These are phyloP conservation scores for Emydocephalus ijimae DNA, from an alignment of 2,113 vertebrate species.

Conservation along the genomic window DNA sequence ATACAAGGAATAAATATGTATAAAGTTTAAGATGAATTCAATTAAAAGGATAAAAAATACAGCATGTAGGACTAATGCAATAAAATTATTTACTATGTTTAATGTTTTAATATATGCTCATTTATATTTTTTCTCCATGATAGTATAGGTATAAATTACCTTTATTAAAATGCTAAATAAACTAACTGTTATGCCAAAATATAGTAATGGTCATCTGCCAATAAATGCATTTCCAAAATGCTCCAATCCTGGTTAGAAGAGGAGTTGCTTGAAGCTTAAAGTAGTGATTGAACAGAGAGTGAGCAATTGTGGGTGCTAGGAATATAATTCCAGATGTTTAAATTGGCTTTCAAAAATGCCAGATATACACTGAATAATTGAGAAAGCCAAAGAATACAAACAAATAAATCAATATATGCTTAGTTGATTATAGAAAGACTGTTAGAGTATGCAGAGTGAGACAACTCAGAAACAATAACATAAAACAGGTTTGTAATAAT, in stretches of 20 bases:
- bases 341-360: neutral
- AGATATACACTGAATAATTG: neutral
- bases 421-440: neutral
- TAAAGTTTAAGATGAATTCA: neutral
- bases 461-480: no score
- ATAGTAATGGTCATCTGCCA: neutral
- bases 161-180: neutral
- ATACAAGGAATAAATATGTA: neutral
- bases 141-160: neutral
- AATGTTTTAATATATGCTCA: neutral
- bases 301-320: neutral
- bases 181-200: neutral
- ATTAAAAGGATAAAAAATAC: neutral
- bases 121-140: neutral
- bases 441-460: no score
- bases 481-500: no score
- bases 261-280: neutral
- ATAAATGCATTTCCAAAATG: no score
- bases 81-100: neutral
- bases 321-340: neutral
- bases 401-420: neutral
- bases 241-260: neutral
- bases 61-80: neutral
- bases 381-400: neutral
- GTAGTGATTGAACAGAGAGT: neutral